Evolutionary conservation across 2,888 invertebrate genomes (phyloP), one percentile per base, ranked within the genome.

Genomic region (Pseudococcus jackbeardsleyi): DNA sequence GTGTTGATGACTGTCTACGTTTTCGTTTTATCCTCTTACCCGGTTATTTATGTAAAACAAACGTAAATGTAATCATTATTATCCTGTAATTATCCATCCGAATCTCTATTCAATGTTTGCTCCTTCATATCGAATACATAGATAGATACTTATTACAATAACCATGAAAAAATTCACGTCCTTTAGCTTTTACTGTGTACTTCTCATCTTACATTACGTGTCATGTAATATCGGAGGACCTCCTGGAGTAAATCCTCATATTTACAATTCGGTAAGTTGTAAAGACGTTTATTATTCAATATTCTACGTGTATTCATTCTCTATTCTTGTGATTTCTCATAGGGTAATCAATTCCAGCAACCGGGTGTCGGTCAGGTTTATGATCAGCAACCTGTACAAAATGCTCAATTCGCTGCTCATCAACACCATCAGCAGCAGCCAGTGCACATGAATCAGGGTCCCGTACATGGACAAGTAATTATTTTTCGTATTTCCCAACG

Each of bases 201-300:
- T 82, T 82, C 26, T 46, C 4, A 11, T 46, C 46, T 19, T 46
- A 19, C 26, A 82, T 11, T 82, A 82, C 33, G 79, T 46, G 33
- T 42, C 79, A 19, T 82, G 79, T 82, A 82, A 82, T 46, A 19
- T 82, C 12, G 46, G 46, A 50, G 85, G 50, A 59, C 85, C 85
- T 85, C 85, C 85, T 50, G 85, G 85, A 59, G 85, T 85, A 15
- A 85, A 85, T 59, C 85, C 85, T 17, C 39, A 54, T 39, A 39
- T 85, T 19, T 85, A 85, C 19, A 59, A 85, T n/a, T 19, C 54
- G 6, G 85, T 85, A 42, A 85, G 85, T 39, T 17, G 17, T 33
- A 33, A 33, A 33, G 1, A 33, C 19, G 8, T 82, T 46, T 46
- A 19, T 19, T 11, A 26, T 46, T 46, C 7, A n/a, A 19, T 19